phyloP scores from a whole-genome alignment of 1,140 invertebrate genomes.

The Heliconius eleuchia region DNA sequence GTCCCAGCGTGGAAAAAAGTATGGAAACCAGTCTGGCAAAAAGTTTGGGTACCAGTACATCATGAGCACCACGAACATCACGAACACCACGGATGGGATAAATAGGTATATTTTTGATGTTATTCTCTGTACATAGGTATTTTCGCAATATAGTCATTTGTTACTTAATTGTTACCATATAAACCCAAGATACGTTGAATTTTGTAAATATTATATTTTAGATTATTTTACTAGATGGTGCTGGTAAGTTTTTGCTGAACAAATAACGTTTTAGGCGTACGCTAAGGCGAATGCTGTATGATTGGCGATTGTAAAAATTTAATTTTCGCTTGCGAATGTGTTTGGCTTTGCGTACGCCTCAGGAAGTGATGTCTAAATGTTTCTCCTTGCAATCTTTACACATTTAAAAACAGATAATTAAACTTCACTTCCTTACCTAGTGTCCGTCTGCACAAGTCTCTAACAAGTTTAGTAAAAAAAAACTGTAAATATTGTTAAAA shows the following conservation, averaged over 20 bases:
- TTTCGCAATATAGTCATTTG: constrained; percentile 67
- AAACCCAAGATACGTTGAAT: constrained; percentile 52
- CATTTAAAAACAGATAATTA: constrained; percentile 12
- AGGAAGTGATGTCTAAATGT: constrained; percentile 5
- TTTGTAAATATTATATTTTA: constrained; percentile 57
- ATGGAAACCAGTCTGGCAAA: constrained; percentile 89
- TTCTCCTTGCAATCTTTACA: constrained; percentile 20
- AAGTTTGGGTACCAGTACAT: constrained; percentile 86
- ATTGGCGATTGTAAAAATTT: constrained; percentile 39
- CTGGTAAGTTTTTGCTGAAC: constrained; percentile 47
- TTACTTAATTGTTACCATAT: constrained; percentile 65
- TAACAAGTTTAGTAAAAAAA: background rate
- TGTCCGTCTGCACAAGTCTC: constrained; percentile 5
- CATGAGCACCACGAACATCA: constrained; percentile 81
- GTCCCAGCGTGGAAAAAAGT: constrained; percentile 88
- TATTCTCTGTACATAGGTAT: constrained; percentile 60
- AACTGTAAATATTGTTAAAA: background rate
- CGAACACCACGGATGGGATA: constrained; percentile 84
- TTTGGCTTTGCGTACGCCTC: constrained; percentile 63
- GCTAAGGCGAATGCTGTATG: constrained; percentile 53
- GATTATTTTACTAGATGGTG: constrained; percentile 31
- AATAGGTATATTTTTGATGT: constrained; percentile 58
- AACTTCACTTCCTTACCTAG: constrained; percentile 21
- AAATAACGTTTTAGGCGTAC: constrained; percentile 50
- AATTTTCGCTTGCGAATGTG: constrained; percentile 47